These are phyloP conservation scores for Spizella passerina DNA, from an alignment of 2,797 vertebrate species.

Conservation along the genomic window DNA sequence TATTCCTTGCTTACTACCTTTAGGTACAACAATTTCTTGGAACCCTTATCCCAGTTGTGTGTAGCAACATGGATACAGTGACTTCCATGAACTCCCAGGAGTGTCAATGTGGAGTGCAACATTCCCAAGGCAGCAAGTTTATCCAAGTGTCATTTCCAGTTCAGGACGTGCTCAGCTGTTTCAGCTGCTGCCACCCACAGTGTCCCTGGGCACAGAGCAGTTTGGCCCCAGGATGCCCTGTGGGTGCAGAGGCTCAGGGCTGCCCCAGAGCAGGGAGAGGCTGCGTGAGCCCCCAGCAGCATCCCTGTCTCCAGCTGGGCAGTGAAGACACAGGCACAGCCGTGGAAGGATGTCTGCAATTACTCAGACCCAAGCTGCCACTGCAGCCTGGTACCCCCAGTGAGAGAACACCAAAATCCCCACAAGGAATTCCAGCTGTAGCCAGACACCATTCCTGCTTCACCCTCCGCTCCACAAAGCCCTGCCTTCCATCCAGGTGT, in stretches of 20 bases:
- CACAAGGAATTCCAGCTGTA: background rate
- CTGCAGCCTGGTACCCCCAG: background rate
- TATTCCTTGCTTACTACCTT: background rate
- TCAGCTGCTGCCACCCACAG: background rate
- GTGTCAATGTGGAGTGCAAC: background rate
- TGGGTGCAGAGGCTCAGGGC: background rate
- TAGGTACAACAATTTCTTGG: background rate
- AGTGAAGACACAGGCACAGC: background rate
- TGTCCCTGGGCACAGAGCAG: fast-evolving
- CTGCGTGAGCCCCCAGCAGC: background rate
- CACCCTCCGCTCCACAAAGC: background rate
- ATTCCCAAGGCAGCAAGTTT: background rate
- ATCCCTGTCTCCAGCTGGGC: background rate
- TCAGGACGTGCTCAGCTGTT: background rate
- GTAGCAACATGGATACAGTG: background rate
- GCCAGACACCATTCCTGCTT: background rate
- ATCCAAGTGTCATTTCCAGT: background rate
- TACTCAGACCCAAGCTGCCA: background rate
- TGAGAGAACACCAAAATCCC: fast-evolving
- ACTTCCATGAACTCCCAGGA: background rate
- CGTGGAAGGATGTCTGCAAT: background rate
- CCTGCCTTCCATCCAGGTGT: background rate
- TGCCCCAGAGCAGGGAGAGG: background rate
- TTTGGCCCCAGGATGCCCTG: background rate
- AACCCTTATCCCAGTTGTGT: background rate